These are phyloP conservation scores for Drosophila auraria DNA, from an alignment of 1,140 invertebrate species.

Conservation along the genomic window DNA sequence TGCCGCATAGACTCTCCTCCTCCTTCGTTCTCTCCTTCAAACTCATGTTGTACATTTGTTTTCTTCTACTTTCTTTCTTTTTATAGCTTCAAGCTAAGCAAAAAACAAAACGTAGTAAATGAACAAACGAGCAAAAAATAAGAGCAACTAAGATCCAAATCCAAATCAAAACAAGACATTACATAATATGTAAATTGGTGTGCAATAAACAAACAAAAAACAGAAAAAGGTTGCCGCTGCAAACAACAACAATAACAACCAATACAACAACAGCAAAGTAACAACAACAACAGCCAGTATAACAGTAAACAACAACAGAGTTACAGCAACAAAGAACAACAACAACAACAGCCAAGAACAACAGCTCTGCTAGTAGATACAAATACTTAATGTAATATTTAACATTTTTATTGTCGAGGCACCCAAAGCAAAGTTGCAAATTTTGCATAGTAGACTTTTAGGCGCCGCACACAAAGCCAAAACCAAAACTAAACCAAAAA, in stretches of 20 bases:
- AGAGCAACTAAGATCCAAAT: conserved; percentile 39
- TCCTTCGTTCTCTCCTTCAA: conserved; percentile 29
- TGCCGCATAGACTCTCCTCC: conserved; percentile 25
- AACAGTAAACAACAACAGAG: conserved; percentile 49
- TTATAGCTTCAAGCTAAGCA: conserved; percentile 79
- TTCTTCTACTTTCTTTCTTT: conserved; percentile 73
- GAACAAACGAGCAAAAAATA: conserved; percentile 43
- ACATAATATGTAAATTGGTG: conserved; percentile 76
- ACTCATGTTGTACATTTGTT: conserved; percentile 82
- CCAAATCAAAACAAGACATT: conserved; percentile 47
- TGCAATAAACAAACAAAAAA: conserved; percentile 43
- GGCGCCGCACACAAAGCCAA: conserved; percentile 65
- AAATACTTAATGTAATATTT: conserved; percentile 46
- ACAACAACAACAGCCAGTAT: conserved; percentile 35
- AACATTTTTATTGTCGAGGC: conserved; percentile 61
- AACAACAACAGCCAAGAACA: conserved; percentile 43
- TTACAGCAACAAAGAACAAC: conserved; percentile 41
- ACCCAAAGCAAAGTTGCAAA: conserved; percentile 61
- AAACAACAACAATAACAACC: conserved; percentile 44
- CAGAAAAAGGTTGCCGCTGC: conserved; percentile 29
- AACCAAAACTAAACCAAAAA: conserved; percentile 31
- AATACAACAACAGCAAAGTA: conserved; percentile 42
- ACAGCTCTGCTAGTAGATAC: conserved; percentile 65
- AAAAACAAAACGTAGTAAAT: conserved; percentile 57
- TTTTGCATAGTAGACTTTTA: conserved; percentile 78